phyloP scores from a whole-genome alignment of 2,888 invertebrate species.

The Apodemia zela region DNA sequence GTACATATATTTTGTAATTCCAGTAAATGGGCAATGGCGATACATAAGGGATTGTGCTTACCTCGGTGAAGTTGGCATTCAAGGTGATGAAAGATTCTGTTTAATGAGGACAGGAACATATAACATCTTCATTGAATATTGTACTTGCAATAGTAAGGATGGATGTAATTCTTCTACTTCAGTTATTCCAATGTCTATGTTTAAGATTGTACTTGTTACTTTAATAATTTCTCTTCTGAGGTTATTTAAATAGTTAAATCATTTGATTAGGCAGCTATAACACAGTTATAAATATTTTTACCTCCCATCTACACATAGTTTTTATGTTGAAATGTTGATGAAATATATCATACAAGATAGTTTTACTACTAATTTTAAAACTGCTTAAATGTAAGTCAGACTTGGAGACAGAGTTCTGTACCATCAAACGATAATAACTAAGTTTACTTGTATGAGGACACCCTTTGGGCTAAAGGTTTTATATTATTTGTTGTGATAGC shows the following conservation, averaged over 20 bases:
- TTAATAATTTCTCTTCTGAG: neutral
- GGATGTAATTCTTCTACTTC: constrained; percentile 88
- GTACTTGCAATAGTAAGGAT: constrained; percentile 95
- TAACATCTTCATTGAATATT: constrained; percentile 96
- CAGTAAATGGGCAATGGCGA: constrained; percentile 93
- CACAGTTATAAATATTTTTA: neutral
- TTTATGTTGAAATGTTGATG: neutral
- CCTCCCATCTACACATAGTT: neutral
- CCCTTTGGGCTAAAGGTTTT: no score
- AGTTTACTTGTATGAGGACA: no score
- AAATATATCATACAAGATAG: no score
- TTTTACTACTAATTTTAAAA: no score
- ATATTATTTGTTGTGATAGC: no score
- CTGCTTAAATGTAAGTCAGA: no score
- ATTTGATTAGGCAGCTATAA: neutral
- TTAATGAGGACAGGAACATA: constrained; percentile 94
- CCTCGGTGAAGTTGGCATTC: constrained; percentile 93
- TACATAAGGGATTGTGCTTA: constrained; percentile 94
- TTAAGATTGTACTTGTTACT: neutral
- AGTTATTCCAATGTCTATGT: constrained; percentile 41
- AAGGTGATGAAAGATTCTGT: constrained; percentile 94
- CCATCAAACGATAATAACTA: no score
- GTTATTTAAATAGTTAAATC: neutral
- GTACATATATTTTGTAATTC: constrained; percentile 35
- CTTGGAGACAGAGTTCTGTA: no score